Conservation (phyloP, 2,113 vertebrate genomes). For the Xiphophorus couchianus region DNA sequence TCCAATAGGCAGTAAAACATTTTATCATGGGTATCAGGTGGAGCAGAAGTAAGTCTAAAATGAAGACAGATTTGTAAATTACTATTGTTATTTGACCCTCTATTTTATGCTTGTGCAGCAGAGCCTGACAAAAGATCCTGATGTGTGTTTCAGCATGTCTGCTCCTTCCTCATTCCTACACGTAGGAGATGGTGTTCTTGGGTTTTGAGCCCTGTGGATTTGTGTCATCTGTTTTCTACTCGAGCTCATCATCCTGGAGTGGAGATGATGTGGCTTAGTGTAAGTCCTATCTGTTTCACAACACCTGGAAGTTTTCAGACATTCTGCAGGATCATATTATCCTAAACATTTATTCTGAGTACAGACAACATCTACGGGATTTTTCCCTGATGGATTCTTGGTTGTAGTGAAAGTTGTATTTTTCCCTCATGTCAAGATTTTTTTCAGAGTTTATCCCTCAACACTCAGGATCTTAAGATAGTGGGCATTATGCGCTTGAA, state of each 20-base stretch:
- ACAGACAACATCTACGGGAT: neutral
- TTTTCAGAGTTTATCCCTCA: neutral
- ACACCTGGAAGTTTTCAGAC: constrained; percentile 14
- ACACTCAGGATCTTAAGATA: neutral
- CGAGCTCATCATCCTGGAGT: neutral
- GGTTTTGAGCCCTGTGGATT: neutral
- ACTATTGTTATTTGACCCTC: neutral
- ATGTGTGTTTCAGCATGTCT: constrained; percentile 7
- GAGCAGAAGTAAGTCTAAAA: neutral
- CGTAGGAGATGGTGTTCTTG: neutral
- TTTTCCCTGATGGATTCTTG: neutral
- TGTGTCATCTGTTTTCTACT: constrained; percentile 4
- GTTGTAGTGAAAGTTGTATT: neutral
- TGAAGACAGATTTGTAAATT: neutral
- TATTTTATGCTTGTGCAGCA: neutral
- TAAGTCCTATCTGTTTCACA: constrained; percentile 4
- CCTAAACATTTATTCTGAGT: neutral
- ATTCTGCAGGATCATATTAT: constrained; percentile 4
- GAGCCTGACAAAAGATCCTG: neutral
- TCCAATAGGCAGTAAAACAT: neutral
- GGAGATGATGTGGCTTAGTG: constrained; percentile 1
- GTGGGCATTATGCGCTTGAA: neutral
- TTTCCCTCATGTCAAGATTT: neutral
- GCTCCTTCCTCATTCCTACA: neutral
- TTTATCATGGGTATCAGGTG: neutral